Base-by-base conservation (phyloP, 2,888 invertebrate genomes). In the Shargacucullia verbasci region DNA sequence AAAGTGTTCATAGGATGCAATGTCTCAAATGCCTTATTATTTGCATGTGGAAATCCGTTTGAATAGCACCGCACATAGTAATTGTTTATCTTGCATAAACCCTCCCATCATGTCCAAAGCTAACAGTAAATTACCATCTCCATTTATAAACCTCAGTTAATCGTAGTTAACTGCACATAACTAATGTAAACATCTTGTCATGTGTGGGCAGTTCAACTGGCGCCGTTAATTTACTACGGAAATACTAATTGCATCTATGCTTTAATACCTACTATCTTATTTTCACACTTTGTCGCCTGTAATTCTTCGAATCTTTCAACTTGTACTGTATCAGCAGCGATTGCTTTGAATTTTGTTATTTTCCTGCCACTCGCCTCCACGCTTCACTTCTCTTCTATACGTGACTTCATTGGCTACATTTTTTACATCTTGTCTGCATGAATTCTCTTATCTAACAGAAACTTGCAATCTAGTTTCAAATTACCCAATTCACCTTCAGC, bases 371-470 rank as follows among this genome's bases (percentile, higher is more conserved):
- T 89, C 87, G 85, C 88, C 20, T 90, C 85, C 86, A 89, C 87
- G 91, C 86, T 89, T 84, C 81, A 82, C 82, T 89, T 82, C 82
- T 74, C 81, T 80, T 81, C 77, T 76, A 82, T 84, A 89, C 90
- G 89, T 92, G 92, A 91, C 85, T 90, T 82, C 84, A 87, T 87
- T 82, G 84, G 81, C 75, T 68, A 81, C 76, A 88, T 88, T 89
- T 90, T 82, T 88, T 86, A 74, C 77, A 62, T 60, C 40, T 70
- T 77, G 75, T 76, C 72, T 71, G 76, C 76, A 66, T 75, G 78
- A 85, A 83, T 81, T 83, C 76, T 80, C 82, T 86, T 86, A 84
- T 85, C 84, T 84, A 85, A 87, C 81, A 73, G 70, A 80, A 81
- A 82, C 81, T 86, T 68, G 80, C 87, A 86, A 89, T 89, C 79